Evolutionary conservation across 2,113 vertebrate species (phyloP).

Genomic region (Paramormyrops kingsleyae): DNA sequence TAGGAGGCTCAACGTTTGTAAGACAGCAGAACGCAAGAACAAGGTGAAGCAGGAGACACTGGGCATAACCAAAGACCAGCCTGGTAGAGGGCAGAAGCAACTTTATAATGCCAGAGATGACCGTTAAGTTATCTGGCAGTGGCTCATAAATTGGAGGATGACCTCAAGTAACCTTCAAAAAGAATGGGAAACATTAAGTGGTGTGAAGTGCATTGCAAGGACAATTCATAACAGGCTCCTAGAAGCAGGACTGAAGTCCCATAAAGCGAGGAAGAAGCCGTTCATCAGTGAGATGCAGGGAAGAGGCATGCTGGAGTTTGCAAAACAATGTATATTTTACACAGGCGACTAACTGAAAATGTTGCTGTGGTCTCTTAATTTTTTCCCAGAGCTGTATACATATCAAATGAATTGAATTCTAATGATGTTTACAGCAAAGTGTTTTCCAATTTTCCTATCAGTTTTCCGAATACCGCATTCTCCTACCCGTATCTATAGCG

Average conservation of each 20-base stretch:
- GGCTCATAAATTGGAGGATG: background rate
- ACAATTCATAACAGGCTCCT: background rate
- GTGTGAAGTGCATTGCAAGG: background rate
- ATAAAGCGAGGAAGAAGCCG: background rate
- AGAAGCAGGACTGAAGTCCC: background rate
- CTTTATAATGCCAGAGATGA: background rate
- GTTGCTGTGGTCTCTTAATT: background rate
- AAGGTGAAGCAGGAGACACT: no score
- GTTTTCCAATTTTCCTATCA: background rate
- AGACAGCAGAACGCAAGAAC: no score
- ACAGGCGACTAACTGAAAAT: background rate
- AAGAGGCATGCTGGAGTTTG: background rate
- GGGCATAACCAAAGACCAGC: no score
- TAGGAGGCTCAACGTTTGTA: no score
- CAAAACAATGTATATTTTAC: background rate
- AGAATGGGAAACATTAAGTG: background rate
- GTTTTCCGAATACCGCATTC: constrained; percentile 17
- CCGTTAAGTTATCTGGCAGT: background rate
- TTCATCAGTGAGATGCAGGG: background rate
- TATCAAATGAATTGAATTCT: background rate
- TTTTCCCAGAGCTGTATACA: background rate
- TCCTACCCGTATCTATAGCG: background rate
- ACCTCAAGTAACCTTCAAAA: background rate
- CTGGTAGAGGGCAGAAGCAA: no score
- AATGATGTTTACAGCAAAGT: background rate